Base-by-base conservation (phyloP, 2,888 invertebrate species). In the Aleiodes alternator region DNA sequence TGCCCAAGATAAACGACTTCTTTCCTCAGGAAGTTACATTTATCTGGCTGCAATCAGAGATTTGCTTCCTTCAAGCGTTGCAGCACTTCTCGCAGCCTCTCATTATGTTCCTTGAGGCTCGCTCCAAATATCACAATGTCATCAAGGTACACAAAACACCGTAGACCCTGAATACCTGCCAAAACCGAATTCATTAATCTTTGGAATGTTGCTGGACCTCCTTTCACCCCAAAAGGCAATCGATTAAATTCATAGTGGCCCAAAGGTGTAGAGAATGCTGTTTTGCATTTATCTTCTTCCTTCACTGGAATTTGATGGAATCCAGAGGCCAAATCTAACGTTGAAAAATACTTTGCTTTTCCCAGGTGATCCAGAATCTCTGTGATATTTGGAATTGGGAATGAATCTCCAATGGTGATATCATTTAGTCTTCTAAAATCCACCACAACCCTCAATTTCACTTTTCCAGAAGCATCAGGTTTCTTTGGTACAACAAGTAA, bases 21-120 rank as follows among this genome's bases (percentile, higher is more conserved):
- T 6, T 31, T 73, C 12, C 68, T 72, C 59, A 8, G 71, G 23
- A 78, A 78, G 29, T 76, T 73, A 23, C 73, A 78, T 56, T 75
- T 76, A 38, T 76, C 75, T 7, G 76, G 72, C 16, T 72, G 74
- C 2, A 69, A 43, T 9, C 8, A 12, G 4, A 73, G 50, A 16
- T 73, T 77, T 2, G 75, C 70, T 1, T 61, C 64, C 1, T 11
- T 31, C 38, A 29, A 0, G 50, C 57, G 12, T 9, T 31, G 7
- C 34, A 77, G 64, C 1, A 78, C 57, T 8, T 75, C 43, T 4
- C 72, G 57, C 1, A 76, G 29, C 6, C 68, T 53, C 4, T 1
- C 29, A 4, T 11, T 53, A 38, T 76, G 76, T 68, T 76, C 78
- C 7, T 72, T 38, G 4, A 70, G 23, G 11, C 16, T 43, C 0